A percentile compares a stretch with the other conserved stretches of the same genome.
These are phyloP conservation scores for Corythaeola cristata DNA, from an alignment of 2,113 vertebrate genomes.

Conservation along the genomic window DNA sequence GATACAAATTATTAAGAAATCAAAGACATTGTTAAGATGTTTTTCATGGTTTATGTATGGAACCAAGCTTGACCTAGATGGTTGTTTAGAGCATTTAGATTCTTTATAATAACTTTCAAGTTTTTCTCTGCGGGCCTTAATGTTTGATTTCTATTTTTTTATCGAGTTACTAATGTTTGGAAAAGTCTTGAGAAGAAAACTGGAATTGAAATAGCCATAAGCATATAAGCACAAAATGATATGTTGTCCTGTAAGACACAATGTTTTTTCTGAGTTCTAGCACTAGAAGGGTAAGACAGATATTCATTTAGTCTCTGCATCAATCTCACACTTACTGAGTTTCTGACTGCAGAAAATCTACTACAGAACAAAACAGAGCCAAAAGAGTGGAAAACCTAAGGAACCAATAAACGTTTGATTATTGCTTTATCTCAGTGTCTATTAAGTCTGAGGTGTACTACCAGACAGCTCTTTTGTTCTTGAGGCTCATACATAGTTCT, in stretches of 20 bases:
- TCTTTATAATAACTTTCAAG: background rate
- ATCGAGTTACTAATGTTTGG: background rate
- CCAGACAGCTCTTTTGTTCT: background rate
- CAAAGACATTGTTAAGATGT: background rate
- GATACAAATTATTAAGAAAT: background rate
- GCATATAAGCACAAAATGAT: background rate
- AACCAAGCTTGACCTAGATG: background rate
- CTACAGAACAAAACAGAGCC: background rate
- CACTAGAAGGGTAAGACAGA: background rate
- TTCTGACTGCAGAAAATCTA: background rate
- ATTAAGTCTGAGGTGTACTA: background rate
- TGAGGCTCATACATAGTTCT: background rate
- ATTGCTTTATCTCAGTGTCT: background rate
- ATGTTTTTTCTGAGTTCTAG: background rate
- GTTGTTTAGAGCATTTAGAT: background rate
- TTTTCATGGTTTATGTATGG: background rate
- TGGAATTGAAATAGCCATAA: background rate
- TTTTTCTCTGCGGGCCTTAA: background rate
- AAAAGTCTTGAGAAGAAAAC: background rate
- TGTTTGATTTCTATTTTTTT: background rate
- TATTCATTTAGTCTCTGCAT: background rate
- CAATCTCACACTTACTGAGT: background rate
- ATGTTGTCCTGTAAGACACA: background rate
- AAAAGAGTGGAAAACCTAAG: background rate
- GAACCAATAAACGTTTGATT: background rate